Conservation (phyloP, 1,140 invertebrate species). For the Drosophila biarmipes region DNA sequence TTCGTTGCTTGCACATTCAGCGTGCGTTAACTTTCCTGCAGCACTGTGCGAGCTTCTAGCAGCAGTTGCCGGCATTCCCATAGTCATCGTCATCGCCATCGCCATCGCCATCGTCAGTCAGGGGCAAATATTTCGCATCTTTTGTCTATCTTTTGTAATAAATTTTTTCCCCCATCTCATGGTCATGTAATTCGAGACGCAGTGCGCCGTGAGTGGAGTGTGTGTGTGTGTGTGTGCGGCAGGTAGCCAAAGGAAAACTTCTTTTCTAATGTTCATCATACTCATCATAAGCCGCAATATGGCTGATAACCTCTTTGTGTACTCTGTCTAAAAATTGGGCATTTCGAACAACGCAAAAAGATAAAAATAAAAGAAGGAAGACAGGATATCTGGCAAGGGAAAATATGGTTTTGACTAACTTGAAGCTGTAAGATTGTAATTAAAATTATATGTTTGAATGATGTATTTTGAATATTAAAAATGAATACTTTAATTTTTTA, state of each 20-base stretch:
- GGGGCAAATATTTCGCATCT: conserved; percentile 76
- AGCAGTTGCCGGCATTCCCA: conserved; percentile 73
- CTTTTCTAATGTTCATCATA: conserved; percentile 65
- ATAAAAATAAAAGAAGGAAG: not conserved
- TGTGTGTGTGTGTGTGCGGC: conserved; percentile 32
- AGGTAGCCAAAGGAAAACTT: conserved; percentile 53
- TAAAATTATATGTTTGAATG: no score
- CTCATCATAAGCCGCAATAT: conserved; percentile 60
- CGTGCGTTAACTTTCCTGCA: conserved; percentile 63
- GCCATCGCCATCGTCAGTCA: conserved; percentile 20
- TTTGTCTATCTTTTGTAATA: conserved; percentile 79
- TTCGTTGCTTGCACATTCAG: conserved; percentile 24
- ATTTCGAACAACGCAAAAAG: not conserved
- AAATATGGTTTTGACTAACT: no score
- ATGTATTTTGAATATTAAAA: no score
- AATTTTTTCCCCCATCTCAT: conserved; percentile 44
- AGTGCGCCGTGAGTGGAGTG: not conserved
- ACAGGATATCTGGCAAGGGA: no score
- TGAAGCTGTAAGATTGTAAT: no score
- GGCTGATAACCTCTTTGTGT: conserved; percentile 55
- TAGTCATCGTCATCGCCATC: conserved; percentile 25
- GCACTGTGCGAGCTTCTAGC: conserved; percentile 47
- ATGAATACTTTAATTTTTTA: no score
- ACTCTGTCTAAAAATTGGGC: conserved; percentile 7
- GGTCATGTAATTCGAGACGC: conserved; percentile 66